Evolutionary conservation across 2,797 vertebrate genomes (phyloP), one percentile per base, ranked within the genome.

Genomic region (Sarcoramphus papa): DNA sequence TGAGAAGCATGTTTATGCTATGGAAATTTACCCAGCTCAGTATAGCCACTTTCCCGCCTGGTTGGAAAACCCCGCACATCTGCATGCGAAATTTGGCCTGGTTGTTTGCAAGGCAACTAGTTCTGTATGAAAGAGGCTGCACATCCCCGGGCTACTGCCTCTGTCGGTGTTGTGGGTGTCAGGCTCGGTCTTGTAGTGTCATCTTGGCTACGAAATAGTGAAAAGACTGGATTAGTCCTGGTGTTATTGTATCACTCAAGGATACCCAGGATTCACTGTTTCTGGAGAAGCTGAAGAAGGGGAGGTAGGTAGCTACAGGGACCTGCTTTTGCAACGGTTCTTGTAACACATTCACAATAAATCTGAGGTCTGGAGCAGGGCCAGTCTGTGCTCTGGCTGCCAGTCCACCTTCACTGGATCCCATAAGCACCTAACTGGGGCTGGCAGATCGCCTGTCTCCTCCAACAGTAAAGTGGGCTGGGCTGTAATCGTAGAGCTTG

Each of bases 391-490:
- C 4, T 85, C 14, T 0, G 7, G 35, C 25, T 76, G 64, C 40
- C 3, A 8, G 13, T 35, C n/a, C 37, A 14, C 9, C 41, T 73
- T 7, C 10, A 0, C 23, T 2, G 3, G 54, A 28, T 59, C 24
- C 48, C 3, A 4, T 25, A 25, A 75, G n/a, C 14, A 8, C 28
- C 14, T 4, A 6, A 22, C 18, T 8, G 1, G 23, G 16, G 51
- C 65, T 69, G 69, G 60, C 51, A 31, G 31, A 12, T 68, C 3
- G 9, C 33, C 5, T 7, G 1, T 20, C 47, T 59, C 27, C 31
- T 43, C 45, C 43, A 10, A 2, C 22, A 14, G 22, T 4, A 4
- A 13, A 5, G 1, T 0, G 1, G 33, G 19, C 53, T 25, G 51
- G 31, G 35, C 7, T 24, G 47, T 24, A 7, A 0, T 4, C 1